Base-by-base conservation (phyloP, 2,888 invertebrate genomes). In the Mesorhabditis belari region DNA sequence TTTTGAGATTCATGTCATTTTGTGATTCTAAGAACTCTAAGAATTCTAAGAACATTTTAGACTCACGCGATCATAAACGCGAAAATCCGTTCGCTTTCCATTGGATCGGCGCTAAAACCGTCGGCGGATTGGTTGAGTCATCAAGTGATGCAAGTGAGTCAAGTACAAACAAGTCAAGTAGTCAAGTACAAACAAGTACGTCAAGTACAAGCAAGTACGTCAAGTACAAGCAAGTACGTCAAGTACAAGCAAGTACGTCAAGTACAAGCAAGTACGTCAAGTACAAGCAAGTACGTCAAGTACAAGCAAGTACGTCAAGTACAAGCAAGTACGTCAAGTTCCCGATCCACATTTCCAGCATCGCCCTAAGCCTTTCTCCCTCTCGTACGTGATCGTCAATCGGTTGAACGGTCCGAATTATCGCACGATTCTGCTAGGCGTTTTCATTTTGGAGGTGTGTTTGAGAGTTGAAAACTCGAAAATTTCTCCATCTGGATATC, bases 91-190 rank as follows among this genome's bases (percentile, higher is more conserved):
- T 35, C 44, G 1, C n/a, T 35, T 17, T 35, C 44, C 44, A 9
- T 60, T 19, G 26, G 12, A 5, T 66, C 68, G 9, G 55, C 61
- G 0, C 57, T 69, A n/a, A 61, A 60, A 52, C 66, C 70, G 6
- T 61, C 68, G n/a, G 23, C 68, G 12, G 70, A 70, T 27, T 69
- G 68, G 70, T 65, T 67, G 67, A 25, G 60, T 23, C 70, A 70
- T 49, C 56, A 35, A n/a, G 44, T 35, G 12, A 35, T 35, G 44
- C 44, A 35, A n/a, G 44, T 35, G n/a, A 17, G 17, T 24, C 3
- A n/a, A 17, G 17, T 24, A 23, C 25, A n/a, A n/a, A n/a, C n/a
- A n/a, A n/a, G n/a, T n/a, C n/a, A n/a, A n/a, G n/a, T n/a, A n/a
- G n/a, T n/a, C n/a, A n/a, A n/a, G n/a, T n/a, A n/a, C n/a, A n/a